Percentiles rank a stretch among this genome's conserved stretches.
phyloP scores from a whole-genome alignment of 2,888 invertebrate species.

The Megastigmus dorsalis region DNA sequence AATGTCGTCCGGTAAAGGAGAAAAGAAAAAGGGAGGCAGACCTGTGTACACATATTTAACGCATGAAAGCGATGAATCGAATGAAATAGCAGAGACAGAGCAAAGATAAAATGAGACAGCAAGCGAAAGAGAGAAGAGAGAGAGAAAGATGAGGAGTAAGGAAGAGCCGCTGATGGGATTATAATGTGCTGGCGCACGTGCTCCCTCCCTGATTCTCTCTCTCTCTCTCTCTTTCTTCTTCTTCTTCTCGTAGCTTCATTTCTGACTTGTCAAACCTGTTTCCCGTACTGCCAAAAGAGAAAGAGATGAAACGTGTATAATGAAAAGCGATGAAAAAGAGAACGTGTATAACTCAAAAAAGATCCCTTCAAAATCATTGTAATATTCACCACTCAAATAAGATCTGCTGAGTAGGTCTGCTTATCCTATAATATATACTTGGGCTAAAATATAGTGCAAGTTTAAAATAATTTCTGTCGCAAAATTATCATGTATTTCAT shows the following conservation, averaged over 20 bases:
- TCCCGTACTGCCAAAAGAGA: conserved; percentile 63
- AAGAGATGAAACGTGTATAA: no score
- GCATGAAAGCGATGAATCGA: conserved; percentile 31
- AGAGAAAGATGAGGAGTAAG: conserved; percentile 55
- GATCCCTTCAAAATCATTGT: conserved; percentile 60
- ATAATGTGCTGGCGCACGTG: conserved; percentile 73
- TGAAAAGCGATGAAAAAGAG: conserved; percentile 57
- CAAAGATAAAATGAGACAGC: conserved; percentile 12
- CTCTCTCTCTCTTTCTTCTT: conserved; percentile 64
- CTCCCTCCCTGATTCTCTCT: conserved; percentile 1
- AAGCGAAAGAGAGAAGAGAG: conserved; percentile 44
- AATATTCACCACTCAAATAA: conserved; percentile 58
- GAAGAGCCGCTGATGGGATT: conserved; percentile 70
- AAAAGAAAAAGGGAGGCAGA: conserved; percentile 26
- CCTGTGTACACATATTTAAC: conserved; percentile 19
- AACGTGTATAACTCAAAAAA: conserved; percentile 43
- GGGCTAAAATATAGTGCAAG: no score
- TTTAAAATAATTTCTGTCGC: no score
- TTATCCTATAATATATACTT: no score
- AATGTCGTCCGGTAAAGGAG: no score
- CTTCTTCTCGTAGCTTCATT: no score
- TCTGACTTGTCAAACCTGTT: conserved; percentile 73
- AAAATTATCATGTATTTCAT: no score
- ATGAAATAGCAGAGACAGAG: conserved; percentile 28
- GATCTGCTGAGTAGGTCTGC: no score